Evolutionary conservation across 2,113 vertebrate species (phyloP), one percentile per base, ranked within the genome.

Genomic region (Empidonax traillii): DNA sequence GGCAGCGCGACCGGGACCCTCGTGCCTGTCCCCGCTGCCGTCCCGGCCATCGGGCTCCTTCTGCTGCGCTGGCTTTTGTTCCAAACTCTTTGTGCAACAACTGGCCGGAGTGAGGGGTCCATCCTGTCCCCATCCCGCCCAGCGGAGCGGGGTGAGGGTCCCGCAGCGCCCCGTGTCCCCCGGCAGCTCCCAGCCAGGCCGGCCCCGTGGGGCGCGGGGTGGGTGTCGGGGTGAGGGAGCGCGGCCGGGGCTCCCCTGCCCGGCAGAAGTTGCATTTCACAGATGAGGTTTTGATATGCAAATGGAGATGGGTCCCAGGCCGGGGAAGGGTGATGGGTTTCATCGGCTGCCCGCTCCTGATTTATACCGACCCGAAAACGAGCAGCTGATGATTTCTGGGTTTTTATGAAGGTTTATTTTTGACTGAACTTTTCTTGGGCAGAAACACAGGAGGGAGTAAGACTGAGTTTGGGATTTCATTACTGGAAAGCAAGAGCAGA

Each of bases 41-140:
- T 31, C 75, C 62, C n/a, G 67, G 66, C 76, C 67, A 10, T 2
- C 8, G 22, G 85, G 25, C 95, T 24, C 96, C 21, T 41, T 46
- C 89, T 20, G 94, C 68, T 21, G 79, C 73, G 4, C n/a, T 12
- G 80, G 94, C 94, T 95, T 95, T 97, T 97, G 96, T 97, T 96
- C 93, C 93, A 4, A 79, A 72, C 77, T 89, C 96, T 96, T 96
- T 94, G 94, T 95, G 89, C 80, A 43, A 46, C 85, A 62, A 55
- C 88, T 37, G 87, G 67, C 90, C 0, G 76, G 31, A 46, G 84
- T 0, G 30, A 35, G 68, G 87, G 92, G 27, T 61, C 82, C 22
- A 15, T 82, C 61, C 69, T 52, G 11, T 65, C 27, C 75, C 78
- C 5, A 44, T 22, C 86, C 84, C 53, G 23, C 88, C 90, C 88